Evolutionary conservation across 2,888 invertebrate genomes (phyloP), one percentile per base, ranked within the genome.

Genomic region (Cheilosia urbana): DNA sequence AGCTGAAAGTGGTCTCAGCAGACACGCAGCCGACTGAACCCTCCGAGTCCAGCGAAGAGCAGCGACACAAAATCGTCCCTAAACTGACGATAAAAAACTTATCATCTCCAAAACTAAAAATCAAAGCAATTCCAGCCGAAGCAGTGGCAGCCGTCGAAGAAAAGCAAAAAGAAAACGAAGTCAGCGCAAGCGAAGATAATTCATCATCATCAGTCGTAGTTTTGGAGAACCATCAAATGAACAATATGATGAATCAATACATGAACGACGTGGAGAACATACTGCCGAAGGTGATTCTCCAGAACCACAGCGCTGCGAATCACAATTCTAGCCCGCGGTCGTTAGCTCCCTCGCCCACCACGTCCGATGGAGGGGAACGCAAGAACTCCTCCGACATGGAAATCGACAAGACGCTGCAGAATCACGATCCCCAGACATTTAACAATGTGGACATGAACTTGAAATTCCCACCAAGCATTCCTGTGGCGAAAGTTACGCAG

Each of bases 91-190:
- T 92, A 42, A 92, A 91, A 81, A 91, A 92, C 88, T 88, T 92
- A 21, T 90, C 90, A 71, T 91, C 91, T 30, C 91, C 91, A 37
- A 93, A 93, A 89, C 92, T 93, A 80, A 93, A 93, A 66, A 92
- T 93, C 68, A 93, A 93, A 89, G 92, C 93, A n/a, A 91, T 91
- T 69, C 72, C 77, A 81, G 65, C 53, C 40, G 88, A 88, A 69
- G 82, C 78, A 45, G 77, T 53, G n/a, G 45, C 78, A 45, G 75
- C 62, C 27, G 60, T 21, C 75, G 77, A 87, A 69, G 68, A 91
- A 92, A 85, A 77, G 40, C 63, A 37, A 82, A 77, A 47, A 60
- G 65, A 62, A 81, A 76, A 71, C 83, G 76, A 81, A 83, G 58
- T 55, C 53, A 71, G 57, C 69, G 69, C 68, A 72, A 81, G 53